Percentiles rank a stretch among this genome's conserved stretches.
phyloP scores from a whole-genome alignment of 2,888 invertebrate species.

The Drosophila sordidapex region DNA sequence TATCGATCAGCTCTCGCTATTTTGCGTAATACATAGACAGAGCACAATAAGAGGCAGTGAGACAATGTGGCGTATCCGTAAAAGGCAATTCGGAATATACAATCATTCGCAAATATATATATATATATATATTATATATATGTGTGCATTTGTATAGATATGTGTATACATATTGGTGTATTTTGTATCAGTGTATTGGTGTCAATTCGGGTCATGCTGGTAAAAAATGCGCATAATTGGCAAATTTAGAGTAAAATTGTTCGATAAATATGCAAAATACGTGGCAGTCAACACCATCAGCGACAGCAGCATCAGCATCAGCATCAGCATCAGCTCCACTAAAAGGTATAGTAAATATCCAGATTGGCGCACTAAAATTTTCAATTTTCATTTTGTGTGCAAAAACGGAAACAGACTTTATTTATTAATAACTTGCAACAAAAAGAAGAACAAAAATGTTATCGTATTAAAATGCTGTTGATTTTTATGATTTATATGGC shows the following conservation, averaged over 20 bases:
- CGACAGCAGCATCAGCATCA: constrained; percentile 4
- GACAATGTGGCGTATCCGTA: constrained; percentile 67
- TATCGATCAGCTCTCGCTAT: constrained; percentile 45
- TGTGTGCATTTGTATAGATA: background rate
- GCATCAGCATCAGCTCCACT: constrained; percentile 6
- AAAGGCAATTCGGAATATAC: constrained; percentile 43
- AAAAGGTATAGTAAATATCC: background rate
- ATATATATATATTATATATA: background rate
- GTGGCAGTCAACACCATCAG: constrained; percentile 19
- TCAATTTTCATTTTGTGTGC: constrained; percentile 21
- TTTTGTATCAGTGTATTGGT: constrained; percentile 32
- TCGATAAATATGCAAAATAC: constrained; percentile 73
- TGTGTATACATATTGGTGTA: constrained; percentile 4
- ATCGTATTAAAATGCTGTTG: background rate
- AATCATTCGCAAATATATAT: background rate
- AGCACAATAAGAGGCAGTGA: constrained; percentile 55
- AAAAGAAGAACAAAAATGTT: background rate
- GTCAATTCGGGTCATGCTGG: constrained; percentile 71
- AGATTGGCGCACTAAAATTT: constrained; percentile 16
- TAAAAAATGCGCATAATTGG: constrained; percentile 78
- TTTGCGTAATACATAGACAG: constrained; percentile 26
- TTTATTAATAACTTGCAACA: background rate
- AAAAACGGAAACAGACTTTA: constrained; percentile 5
- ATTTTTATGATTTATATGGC: background rate
- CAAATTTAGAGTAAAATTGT: constrained; percentile 76